Conservation (phyloP, 1,140 invertebrate genomes). For the Sycobia sp. region DNA sequence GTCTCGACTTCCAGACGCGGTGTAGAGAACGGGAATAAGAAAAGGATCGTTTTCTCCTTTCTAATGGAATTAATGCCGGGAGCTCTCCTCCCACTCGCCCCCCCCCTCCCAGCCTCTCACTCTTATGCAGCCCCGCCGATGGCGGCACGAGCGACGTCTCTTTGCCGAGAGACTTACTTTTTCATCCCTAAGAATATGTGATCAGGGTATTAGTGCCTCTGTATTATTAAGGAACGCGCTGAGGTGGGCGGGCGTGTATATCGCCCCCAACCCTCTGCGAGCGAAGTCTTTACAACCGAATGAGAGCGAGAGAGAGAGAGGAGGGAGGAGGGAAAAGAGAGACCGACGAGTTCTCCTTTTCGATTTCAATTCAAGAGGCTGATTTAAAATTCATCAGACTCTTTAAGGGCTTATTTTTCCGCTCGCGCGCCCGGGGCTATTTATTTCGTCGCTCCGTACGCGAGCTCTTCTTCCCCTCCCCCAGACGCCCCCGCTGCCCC, state of each 20-base stretch:
- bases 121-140: background rate
- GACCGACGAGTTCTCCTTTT: slow-evolving; percentile 17
- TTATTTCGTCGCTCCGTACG: slow-evolving; percentile 52
- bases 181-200: slow-evolving; percentile 60
- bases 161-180: slow-evolving; percentile 53
- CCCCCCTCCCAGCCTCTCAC: background rate
- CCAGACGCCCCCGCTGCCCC: slow-evolving; percentile 48
- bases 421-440: slow-evolving; percentile 52
- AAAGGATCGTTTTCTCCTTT: too few species aligned
- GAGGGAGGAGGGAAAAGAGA: slow-evolving; percentile 36
- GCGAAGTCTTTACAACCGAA: too few species aligned
- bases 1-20: too few species aligned
- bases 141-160: too few species aligned
- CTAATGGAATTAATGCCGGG: slow-evolving; percentile 56
- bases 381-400: slow-evolving; percentile 64
- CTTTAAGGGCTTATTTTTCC: slow-evolving; percentile 62
- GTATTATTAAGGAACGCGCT: slow-evolving; percentile 57
- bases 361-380: slow-evolving; percentile 57
- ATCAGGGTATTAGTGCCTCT: slow-evolving; percentile 60
- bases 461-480: slow-evolving; percentile 5
- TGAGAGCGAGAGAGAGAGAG: slow-evolving; percentile 44
- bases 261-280: slow-evolving; percentile 44
- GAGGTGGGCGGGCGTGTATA: slow-evolving; percentile 13
- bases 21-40: too few species aligned
- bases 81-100: slow-evolving; percentile 16